Evolutionary conservation across 2,113 vertebrate genomes (phyloP).

Genomic region (Proteles cristata): DNA sequence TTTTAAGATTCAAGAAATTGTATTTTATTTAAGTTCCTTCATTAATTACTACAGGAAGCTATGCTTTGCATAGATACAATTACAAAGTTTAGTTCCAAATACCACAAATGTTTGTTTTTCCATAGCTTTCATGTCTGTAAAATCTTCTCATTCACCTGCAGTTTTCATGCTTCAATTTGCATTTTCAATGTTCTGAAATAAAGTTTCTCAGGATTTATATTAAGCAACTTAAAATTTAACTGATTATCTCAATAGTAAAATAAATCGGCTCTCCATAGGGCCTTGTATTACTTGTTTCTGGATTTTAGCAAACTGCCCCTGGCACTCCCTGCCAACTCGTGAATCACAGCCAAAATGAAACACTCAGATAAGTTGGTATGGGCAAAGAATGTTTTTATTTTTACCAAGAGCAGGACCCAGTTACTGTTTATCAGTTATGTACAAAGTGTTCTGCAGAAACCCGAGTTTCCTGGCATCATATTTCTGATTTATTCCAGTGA

Average conservation of each 20-base stretch:
- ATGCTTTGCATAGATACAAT: not conserved
- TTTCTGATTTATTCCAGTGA: not conserved
- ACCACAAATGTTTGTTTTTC: not conserved
- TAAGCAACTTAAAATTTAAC: not conserved
- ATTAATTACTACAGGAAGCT: not conserved
- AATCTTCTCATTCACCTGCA: not conserved
- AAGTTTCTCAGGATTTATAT: not conserved
- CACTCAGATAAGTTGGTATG: not conserved
- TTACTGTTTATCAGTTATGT: not conserved
- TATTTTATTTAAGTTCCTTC: not conserved
- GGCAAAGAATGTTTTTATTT: not conserved
- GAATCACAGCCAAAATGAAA: not conserved
- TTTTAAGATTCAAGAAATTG: conserved; percentile 2
- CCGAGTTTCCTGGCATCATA: not conserved
- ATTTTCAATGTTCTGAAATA: not conserved
- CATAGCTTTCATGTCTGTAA: not conserved
- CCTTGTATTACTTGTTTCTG: not conserved
- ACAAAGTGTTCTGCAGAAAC: not conserved
- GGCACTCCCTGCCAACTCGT: not conserved
- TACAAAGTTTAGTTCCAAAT: conserved; percentile 29
- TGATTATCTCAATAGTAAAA: not conserved
- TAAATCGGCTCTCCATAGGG: conserved; percentile 8
- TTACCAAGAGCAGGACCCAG: not conserved
- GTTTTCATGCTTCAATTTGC: conserved; percentile 15
- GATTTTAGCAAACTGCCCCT: not conserved